phyloP scores from a whole-genome alignment of 2,888 invertebrate species.

The Aleiodes alternator region DNA sequence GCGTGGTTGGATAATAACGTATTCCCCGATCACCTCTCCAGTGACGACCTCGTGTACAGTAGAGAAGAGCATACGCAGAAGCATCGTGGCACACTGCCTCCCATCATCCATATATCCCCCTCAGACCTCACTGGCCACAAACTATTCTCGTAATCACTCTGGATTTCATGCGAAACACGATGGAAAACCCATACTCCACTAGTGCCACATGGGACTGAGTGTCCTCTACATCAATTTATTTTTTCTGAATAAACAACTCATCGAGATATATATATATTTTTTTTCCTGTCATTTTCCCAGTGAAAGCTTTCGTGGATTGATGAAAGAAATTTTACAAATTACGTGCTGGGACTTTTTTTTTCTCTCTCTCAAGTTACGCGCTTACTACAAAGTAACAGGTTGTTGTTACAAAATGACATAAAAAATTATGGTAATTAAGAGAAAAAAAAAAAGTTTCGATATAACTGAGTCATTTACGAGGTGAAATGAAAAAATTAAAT shows the following conservation, averaged over 20 bases:
- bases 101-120: not conserved
- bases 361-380: no score
- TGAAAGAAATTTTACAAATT: no score
- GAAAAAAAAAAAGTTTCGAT: no score
- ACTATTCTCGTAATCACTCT: conserved; percentile 45
- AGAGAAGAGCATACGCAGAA: conserved; percentile 37
- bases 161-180: conserved; percentile 40
- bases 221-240: conserved; percentile 9
- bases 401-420: no score
- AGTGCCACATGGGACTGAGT: conserved; percentile 1
- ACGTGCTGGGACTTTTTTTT: no score
- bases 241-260: conserved; percentile 18
- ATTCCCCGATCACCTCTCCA: conserved; percentile 43
- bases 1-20: conserved; percentile 49
- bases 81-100: conserved; percentile 18
- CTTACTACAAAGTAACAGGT: no score
- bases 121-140: conserved; percentile 41
- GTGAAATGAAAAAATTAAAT: conserved; percentile 15
- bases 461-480: no score
- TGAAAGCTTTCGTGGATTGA: no score
- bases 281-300: not conserved
- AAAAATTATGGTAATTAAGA: no score
- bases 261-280: not conserved
- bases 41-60: conserved; percentile 26
- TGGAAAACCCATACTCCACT: conserved; percentile 10